Percentiles rank a stretch among this genome's conserved stretches.
Conservation (phyloP, 2,113 vertebrate species). For the Carlito syrichta region DNA sequence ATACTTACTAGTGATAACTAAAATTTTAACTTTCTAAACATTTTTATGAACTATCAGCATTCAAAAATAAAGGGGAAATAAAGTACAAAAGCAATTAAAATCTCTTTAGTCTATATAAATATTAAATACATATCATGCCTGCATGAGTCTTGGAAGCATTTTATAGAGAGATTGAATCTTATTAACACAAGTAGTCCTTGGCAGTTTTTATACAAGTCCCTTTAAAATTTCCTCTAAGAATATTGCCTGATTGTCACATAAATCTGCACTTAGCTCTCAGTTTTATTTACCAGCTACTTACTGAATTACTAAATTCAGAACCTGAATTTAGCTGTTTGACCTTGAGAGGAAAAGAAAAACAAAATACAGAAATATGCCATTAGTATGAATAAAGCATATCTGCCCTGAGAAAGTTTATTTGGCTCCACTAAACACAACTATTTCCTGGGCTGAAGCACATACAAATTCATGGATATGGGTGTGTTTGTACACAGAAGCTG, state of each 20-base stretch:
- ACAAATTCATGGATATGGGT: not conserved
- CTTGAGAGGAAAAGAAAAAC: not conserved
- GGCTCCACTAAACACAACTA: not conserved
- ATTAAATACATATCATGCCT: not conserved
- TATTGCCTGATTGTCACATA: not conserved
- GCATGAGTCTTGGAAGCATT: not conserved
- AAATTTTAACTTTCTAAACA: not conserved
- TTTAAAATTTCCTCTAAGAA: not conserved
- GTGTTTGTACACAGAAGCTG: not conserved
- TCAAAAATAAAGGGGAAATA: not conserved
- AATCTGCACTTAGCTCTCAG: not conserved
- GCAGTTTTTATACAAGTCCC: not conserved
- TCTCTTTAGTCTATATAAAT: not conserved
- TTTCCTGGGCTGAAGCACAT: not conserved
- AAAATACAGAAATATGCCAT: not conserved
- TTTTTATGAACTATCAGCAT: not conserved
- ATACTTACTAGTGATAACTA: not conserved
- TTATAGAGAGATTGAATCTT: not conserved
- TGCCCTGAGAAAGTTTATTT: not conserved
- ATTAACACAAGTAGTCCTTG: slow-evolving; percentile 12
- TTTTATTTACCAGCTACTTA: not conserved
- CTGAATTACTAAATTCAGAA: not conserved
- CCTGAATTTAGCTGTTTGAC: not conserved
- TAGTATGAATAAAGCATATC: not conserved
- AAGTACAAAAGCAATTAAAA: not conserved